A percentile compares a stretch with the other conserved stretches of the same genome.
phyloP scores from a whole-genome alignment of 2,797 vertebrate genomes.

The Labeo calbasu region DNA sequence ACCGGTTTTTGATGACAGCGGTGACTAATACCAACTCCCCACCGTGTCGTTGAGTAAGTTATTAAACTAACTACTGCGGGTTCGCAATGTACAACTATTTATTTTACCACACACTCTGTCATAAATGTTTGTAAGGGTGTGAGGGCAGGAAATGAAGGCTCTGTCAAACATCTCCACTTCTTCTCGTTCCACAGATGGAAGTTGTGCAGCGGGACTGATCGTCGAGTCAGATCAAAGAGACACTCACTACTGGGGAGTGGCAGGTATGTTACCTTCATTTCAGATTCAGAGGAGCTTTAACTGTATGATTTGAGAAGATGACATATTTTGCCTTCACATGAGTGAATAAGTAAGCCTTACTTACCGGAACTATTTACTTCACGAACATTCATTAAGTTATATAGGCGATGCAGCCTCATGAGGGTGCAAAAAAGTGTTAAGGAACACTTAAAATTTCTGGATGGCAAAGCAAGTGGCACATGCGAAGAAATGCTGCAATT shows the following conservation, averaged over 20 bases:
- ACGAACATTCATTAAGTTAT: neutral
- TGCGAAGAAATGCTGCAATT: neutral
- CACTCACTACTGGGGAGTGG: conserved; percentile 28
- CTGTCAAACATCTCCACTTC: conserved; percentile 24
- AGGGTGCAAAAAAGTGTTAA: neutral
- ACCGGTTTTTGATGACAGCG: neutral
- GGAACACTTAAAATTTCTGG: too few species aligned
- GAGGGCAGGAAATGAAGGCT: neutral
- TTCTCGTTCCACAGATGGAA: conserved; percentile 74
- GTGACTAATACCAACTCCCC: neutral
- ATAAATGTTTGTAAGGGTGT: neutral
- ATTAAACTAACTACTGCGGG: neutral
- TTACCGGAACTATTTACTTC: neutral
- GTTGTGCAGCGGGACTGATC: conserved; percentile 59
- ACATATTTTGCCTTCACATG: neutral
- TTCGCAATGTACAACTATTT: neutral
- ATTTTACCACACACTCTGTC: too few species aligned
- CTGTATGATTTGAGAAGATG: neutral
- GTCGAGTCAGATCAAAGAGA: conserved; percentile 65
- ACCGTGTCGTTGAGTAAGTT: neutral
- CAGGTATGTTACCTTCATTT: conserved; percentile 48
- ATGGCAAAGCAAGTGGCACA: neutral
- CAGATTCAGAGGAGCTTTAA: neutral
- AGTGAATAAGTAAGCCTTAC: neutral
- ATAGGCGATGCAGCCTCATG: neutral